Evolutionary conservation across 2,797 vertebrate genomes (phyloP), one percentile per base, ranked within the genome.

Genomic region (Danio aesculapii): DNA sequence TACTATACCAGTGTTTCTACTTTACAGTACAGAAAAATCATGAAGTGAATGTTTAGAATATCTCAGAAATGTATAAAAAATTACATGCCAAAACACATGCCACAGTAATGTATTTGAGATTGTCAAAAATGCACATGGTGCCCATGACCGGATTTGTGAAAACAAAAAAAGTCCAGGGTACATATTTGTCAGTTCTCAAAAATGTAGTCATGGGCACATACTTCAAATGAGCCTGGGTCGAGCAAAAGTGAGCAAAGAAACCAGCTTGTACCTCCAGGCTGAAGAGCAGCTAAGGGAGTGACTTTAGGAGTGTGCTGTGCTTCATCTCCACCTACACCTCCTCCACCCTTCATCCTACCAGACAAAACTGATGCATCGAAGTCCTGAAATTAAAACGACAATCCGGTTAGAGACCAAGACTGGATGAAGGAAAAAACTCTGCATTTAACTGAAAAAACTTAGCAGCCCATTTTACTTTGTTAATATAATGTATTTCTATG

Each of bases 341-440:
- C 94, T 21, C 93, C 94, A 30, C 96, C 95, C 82, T 96, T 96
- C 92, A 96, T 95, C 87, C 93, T 93, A 81, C 91, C 91, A 0
- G 93, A 92, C 58, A 96, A 50, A 12, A 89, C 86, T 0, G 91
- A 89, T 0, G 92, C 90, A 84, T 96, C 95, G 86, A 95, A 85
- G 84, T 96, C 95, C 95, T 96, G 63, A 2, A 11, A 41, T 11
- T 61, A 62, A 80, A 50, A 57, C 19, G 72, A 75, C 14, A 43
- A 52, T 57, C 1, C 39, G 13, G 69, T 57, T 57, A 71, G n/a
- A 47, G 43, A 21, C 10, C 16, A 19, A 59, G 4, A 67, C 13
- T 0, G 2, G 8, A 30, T 74, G 6, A 14, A 71, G 30, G 8
- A n/a, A 39, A 3, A 5, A 2, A 41, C n/a, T 4, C 39, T 61